A percentile compares a stretch with the other conserved stretches of the same genome.
Evolutionary conservation across 2,888 invertebrate species (phyloP).

Genomic region (Serripes groenlandicus): DNA sequence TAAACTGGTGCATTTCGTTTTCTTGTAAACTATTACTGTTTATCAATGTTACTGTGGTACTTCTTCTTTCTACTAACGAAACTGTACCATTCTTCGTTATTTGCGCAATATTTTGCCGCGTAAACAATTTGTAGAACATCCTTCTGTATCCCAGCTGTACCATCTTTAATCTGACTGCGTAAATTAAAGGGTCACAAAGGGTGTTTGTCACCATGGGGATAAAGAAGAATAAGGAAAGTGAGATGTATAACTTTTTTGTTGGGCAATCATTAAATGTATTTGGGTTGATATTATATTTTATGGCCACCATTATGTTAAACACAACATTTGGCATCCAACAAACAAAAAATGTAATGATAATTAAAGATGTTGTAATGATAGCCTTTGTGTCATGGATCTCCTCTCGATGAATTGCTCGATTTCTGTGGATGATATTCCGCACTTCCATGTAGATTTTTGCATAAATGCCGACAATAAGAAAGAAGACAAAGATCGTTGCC

Average conservation of each 20-base stretch:
- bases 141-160: constrained; percentile 73
- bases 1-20: background rate
- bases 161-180: constrained; percentile 75
- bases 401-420: constrained; percentile 58
- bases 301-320: constrained; percentile 70
- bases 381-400: constrained; percentile 75
- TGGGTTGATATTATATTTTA: constrained; percentile 16
- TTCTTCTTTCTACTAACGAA: background rate
- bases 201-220: constrained; percentile 72
- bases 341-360: constrained; percentile 77
- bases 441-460: constrained; percentile 74
- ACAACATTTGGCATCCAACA: constrained; percentile 79
- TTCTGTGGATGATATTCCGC: constrained; percentile 48
- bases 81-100: background rate
- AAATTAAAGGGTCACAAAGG: constrained; percentile 77
- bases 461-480: constrained; percentile 76
- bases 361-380: constrained; percentile 77
- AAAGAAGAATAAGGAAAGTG: constrained; percentile 61
- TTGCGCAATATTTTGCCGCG: background rate
- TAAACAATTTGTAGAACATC: constrained; percentile 22
- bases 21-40: constrained; percentile 6
- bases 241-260: constrained; percentile 15
- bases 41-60: background rate
- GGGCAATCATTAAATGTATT: background rate
- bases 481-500: constrained; percentile 74